Evolutionary conservation across 2,797 vertebrate species (phyloP), one percentile per base, ranked within the genome.

Genomic region (Rachycentron canadum): DNA sequence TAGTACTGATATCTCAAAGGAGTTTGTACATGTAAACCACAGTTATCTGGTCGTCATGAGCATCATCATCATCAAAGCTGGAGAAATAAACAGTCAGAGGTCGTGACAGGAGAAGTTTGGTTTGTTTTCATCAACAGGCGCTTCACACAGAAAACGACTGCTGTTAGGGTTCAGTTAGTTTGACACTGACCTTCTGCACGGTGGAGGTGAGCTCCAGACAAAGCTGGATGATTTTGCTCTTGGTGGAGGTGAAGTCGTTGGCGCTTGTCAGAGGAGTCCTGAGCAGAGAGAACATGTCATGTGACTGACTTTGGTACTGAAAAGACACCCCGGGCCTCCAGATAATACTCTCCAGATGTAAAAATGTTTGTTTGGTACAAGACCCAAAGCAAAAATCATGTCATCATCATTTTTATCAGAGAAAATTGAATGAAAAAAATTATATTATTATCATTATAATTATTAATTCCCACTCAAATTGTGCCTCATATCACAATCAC

Each of bases 201-300:
- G 96, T 96, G 52, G 97, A 97, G 63, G 98, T 99, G 73, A 99
- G 95, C 85, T 99, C 97, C 94, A 99, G 92, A 84, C 98, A 98
- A 58, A 99, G 96, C 65, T 98, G 97, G 92, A 99, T 97, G 93
- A 99, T 98, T 85, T 95, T 95, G 92, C 97, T 96, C 86, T 98
- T 99, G 61, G 96, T 98, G 72, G 95, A 85, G 12, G 95, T 95
- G 91, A 98, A 96, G 90, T 99, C 96, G 19, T 92, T 96, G 85
- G 96, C 89, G 76, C 96, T 96, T 17, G 96, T 96, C 91, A 97
- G 95, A 0, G 97, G 96, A 59, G 96, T 94, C 91, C 98, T 99
- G 87, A 3, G n/a, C 16, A 23, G 1, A 65, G 1, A 74, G 0
- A 21, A 65, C 11, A 25, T 23, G 10, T 1, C 0, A 16, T 14